These are phyloP conservation scores for Trinorchestia longiramus DNA, from an alignment of 1,140 invertebrate genomes.

Conservation along the genomic window DNA sequence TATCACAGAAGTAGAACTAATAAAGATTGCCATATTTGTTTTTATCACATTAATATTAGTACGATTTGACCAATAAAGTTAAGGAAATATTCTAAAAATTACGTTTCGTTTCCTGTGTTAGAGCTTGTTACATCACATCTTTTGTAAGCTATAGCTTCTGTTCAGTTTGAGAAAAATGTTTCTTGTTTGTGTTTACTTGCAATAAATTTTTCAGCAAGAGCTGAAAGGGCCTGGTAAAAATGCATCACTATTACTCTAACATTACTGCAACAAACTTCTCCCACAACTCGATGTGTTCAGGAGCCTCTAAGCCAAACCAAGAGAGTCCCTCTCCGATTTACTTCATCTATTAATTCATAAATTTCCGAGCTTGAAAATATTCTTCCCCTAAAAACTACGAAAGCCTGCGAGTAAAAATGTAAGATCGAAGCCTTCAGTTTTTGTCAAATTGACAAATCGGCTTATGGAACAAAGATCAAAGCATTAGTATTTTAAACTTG, in stretches of 20 bases:
- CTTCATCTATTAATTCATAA: neutral
- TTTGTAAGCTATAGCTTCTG: neutral
- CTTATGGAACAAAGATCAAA: slow-evolving; percentile 1
- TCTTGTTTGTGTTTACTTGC: no score
- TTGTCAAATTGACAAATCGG: neutral
- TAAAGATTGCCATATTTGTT: no score
- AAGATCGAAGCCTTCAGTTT: neutral
- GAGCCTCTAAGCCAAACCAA: neutral
- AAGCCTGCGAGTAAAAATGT: neutral
- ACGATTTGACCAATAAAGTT: no score
- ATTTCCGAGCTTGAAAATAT: neutral
- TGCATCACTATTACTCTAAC: neutral
- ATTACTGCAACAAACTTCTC: neutral
- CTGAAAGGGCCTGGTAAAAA: neutral
- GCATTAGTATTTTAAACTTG: neutral
- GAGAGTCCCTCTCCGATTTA: neutral
- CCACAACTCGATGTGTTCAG: neutral
- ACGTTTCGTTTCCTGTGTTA: no score
- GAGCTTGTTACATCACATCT: neutral
- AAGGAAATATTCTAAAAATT: no score
- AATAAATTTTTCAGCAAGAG: neutral
- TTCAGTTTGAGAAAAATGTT: neutral
- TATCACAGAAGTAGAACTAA: no score
- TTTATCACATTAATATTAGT: no score
- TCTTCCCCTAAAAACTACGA: neutral